phyloP scores from a whole-genome alignment of 2,888 invertebrate genomes.

The Orchestes rusci region DNA sequence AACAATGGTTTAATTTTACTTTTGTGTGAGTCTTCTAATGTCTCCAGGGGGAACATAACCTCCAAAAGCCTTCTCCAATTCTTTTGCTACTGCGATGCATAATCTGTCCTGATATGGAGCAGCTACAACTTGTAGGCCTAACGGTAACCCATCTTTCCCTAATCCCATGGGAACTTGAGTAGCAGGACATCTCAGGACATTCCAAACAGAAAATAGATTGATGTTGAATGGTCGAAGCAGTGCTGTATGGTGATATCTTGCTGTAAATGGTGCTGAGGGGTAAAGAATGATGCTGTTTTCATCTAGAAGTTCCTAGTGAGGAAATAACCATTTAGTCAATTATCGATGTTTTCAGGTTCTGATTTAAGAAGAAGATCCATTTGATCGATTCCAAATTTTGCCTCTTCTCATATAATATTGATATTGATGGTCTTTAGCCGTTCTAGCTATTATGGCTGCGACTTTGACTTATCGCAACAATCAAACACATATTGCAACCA shows the following conservation, averaged over 20 bases:
- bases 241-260: slow-evolving; percentile 78
- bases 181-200: slow-evolving; percentile 72
- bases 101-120: slow-evolving; percentile 63
- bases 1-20: too few relatives aligned
- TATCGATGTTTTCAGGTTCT: too few relatives aligned
- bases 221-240: slow-evolving; percentile 76
- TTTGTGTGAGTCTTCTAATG: too few relatives aligned
- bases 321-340: too few relatives aligned
- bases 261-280: slow-evolving; percentile 71
- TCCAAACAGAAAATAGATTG: slow-evolving; percentile 78
- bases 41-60: slow-evolving; percentile 67
- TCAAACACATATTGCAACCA: too few relatives aligned
- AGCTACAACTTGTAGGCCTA: slow-evolving; percentile 75
- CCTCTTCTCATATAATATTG: too few relatives aligned
- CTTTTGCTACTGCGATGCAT: slow-evolving; percentile 65
- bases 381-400: too few relatives aligned
- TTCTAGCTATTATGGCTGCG: too few relatives aligned
- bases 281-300: slow-evolving; percentile 76
- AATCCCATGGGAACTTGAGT: slow-evolving; percentile 82
- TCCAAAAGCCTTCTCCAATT: slow-evolving; percentile 61
- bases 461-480: too few relatives aligned
- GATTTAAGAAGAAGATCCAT: too few relatives aligned
- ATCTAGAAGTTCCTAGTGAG: too few relatives aligned
- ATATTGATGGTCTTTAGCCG: too few relatives aligned
- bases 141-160: slow-evolving; percentile 59